Evolutionary conservation across 2,888 invertebrate species (phyloP).

Genomic region (Isotomurus palustris): DNA sequence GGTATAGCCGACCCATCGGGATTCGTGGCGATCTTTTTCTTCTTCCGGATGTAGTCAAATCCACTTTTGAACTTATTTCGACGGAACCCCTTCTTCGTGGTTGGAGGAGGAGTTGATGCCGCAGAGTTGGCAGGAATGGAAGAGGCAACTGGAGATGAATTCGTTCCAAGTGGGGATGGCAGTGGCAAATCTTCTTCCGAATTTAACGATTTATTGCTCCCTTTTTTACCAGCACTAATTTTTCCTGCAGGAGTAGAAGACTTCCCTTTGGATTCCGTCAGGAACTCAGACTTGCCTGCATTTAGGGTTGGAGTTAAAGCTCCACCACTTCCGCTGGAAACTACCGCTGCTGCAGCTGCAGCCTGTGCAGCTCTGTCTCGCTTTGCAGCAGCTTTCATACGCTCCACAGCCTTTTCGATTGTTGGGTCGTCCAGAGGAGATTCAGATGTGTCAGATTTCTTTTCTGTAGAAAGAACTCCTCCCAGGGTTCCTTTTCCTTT

Average conservation of each 20-base stretch:
- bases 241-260: background rate
- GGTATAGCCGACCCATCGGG: conserved; percentile 38
- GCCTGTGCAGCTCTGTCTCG: conserved; percentile 25
- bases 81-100: conserved; percentile 49
- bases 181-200: background rate
- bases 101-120: conserved; percentile 58
- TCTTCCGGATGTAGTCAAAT: conserved; percentile 84
- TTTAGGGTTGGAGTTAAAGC: too few relatives aligned
- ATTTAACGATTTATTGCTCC: background rate
- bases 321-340: too few relatives aligned
- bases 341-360: conserved; percentile 14
- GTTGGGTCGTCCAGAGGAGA: conserved; percentile 33
- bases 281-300: too few relatives aligned
- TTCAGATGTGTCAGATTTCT: conserved; percentile 29
- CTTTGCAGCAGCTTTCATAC: conserved; percentile 37
- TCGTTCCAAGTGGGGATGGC: background rate
- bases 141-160: background rate
- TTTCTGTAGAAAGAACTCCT: conserved; percentile 3
- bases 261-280: background rate
- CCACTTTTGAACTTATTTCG: conserved; percentile 70
- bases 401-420: conserved; percentile 33
- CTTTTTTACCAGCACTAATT: background rate
- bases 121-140: conserved; percentile 10
- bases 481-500: conserved; percentile 19
- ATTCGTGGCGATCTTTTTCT: conserved; percentile 61